phyloP scores from a whole-genome alignment of 2,888 invertebrate genomes.

The Pristionchus japonicus region DNA sequence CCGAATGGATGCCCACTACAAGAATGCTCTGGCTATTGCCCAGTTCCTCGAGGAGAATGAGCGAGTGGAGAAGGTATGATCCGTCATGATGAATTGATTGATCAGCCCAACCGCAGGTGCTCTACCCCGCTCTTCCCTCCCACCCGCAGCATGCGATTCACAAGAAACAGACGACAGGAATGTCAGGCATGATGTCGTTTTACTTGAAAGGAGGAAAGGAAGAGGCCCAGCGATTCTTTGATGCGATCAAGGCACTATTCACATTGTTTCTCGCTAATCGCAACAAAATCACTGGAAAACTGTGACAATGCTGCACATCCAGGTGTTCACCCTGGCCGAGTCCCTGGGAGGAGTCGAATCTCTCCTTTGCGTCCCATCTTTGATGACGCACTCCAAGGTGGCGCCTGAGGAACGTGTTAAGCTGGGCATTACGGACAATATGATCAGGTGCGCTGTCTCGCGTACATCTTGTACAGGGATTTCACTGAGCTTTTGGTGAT shows the following conservation, averaged over 20 bases:
- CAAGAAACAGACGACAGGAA: constrained; percentile 85
- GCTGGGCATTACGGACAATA: constrained; percentile 87
- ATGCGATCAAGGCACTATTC: constrained; percentile 80
- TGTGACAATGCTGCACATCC: too few relatives aligned
- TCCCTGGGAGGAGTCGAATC: constrained; percentile 96
- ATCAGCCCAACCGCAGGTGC: constrained; percentile 51
- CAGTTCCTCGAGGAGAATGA: constrained; percentile 87
- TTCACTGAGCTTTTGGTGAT: too few relatives aligned
- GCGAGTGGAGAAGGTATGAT: constrained; percentile 82
- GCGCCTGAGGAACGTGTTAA: constrained; percentile 83
- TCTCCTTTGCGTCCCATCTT: constrained; percentile 88
- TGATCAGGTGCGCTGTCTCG: constrained; percentile 81
- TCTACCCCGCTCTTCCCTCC: constrained; percentile 82
- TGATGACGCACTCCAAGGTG: constrained; percentile 96
- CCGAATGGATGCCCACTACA: constrained; percentile 90
- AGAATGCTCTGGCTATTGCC: constrained; percentile 85
- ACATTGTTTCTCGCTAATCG: too few relatives aligned
- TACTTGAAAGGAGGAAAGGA: constrained; percentile 86
- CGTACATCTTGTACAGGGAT: too few relatives aligned
- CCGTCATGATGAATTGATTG: neutral
- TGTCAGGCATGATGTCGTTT: constrained; percentile 94
- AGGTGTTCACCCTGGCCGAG: constrained; percentile 88
- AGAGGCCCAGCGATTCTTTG: constrained; percentile 86
- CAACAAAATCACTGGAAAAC: too few relatives aligned
- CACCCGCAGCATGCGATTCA: constrained; percentile 89